A percentile compares a stretch with the other conserved stretches of the same genome.
Conservation (phyloP, 2,888 invertebrate genomes). For the Apodemia hepburni region DNA sequence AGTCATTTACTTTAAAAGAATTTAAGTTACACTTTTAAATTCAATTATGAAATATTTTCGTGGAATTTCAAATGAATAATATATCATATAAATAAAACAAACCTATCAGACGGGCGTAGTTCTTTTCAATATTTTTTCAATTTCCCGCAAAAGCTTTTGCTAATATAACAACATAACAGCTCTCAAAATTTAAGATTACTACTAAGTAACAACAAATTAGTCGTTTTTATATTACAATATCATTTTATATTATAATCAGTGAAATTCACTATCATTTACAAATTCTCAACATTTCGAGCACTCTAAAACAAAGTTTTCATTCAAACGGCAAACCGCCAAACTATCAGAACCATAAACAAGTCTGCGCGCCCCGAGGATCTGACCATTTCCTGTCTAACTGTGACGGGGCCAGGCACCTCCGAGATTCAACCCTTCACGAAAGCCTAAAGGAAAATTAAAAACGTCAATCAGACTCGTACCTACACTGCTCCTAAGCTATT, state of each 20-base stretch:
- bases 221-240: too few species aligned
- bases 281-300: constrained; percentile 1
- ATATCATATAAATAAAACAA: too few species aligned
- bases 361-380: constrained; percentile 36
- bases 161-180: too few species aligned
- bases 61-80: too few species aligned
- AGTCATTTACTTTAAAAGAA: too few species aligned
- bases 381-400: constrained; percentile 40
- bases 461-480: constrained; percentile 61
- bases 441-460: constrained; percentile 53
- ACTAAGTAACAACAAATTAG: too few species aligned
- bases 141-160: too few species aligned
- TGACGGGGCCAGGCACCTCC: constrained; percentile 42
- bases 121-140: too few species aligned
- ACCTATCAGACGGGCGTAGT: too few species aligned
- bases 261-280: not conserved
- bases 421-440: constrained; percentile 34
- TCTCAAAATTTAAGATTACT: too few species aligned
- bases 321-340: constrained; percentile 29
- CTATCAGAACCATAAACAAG: constrained; percentile 32
- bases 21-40: too few species aligned
- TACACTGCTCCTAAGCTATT: constrained; percentile 47
- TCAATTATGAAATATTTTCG: too few species aligned
- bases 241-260: not conserved
- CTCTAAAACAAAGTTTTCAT: constrained; percentile 20